Percentiles rank a stretch among this genome's conserved stretches.
phyloP scores from a whole-genome alignment of 1,140 invertebrate genomes.

The Drosophila seguyi region DNA sequence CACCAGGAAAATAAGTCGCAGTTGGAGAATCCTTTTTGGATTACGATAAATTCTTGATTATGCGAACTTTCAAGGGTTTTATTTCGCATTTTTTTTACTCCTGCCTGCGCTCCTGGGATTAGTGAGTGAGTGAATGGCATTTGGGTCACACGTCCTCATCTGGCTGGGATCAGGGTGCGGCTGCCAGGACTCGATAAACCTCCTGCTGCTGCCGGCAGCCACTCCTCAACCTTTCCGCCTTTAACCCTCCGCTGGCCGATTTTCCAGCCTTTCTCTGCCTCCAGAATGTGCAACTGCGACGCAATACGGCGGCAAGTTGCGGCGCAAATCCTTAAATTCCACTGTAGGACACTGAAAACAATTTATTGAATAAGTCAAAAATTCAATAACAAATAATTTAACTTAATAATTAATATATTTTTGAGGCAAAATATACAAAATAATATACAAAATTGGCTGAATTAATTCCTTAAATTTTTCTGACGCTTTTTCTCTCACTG shows the following conservation, averaged over 20 bases:
- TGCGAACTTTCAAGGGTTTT: slow-evolving; percentile 4
- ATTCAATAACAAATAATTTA: neutral
- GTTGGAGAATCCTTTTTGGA: neutral
- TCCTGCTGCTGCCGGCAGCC: neutral
- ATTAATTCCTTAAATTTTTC: no score
- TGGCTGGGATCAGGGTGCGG: slow-evolving; percentile 31
- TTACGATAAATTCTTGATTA: neutral
- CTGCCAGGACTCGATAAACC: slow-evolving; percentile 23
- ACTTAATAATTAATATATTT: neutral
- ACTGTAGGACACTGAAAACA: slow-evolving; percentile 16
- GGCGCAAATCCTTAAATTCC: slow-evolving; percentile 57
- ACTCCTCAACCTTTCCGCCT: neutral
- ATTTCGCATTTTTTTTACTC: slow-evolving; percentile 7
- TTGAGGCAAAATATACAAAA: neutral
- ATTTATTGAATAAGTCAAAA: neutral
- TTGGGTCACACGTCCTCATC: slow-evolving; percentile 42
- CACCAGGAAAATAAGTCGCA: neutral
- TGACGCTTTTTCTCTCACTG: neutral
- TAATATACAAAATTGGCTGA: no score
- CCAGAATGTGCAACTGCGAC: slow-evolving; percentile 52
- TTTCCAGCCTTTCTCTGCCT: slow-evolving; percentile 12
- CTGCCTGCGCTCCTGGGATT: slow-evolving; percentile 12
- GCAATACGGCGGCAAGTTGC: slow-evolving; percentile 45
- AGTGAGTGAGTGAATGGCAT: slow-evolving; percentile 46
- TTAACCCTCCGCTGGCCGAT: slow-evolving; percentile 11